phyloP scores from a whole-genome alignment of 2,888 invertebrate genomes.

The Thera britannica region DNA sequence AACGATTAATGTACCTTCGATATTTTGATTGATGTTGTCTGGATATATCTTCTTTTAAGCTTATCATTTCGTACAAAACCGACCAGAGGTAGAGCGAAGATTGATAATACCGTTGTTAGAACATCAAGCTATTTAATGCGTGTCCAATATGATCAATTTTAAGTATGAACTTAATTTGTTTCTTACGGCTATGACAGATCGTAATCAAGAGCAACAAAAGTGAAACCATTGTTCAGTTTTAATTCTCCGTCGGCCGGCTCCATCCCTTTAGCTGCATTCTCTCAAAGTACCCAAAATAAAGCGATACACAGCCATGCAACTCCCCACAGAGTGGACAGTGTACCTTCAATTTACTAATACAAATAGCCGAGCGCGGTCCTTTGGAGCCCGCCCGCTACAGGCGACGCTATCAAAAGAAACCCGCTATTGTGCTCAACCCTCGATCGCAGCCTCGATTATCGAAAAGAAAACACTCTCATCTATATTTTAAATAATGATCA shows the following conservation, averaged over 20 bases:
- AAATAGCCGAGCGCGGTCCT: constrained; percentile 71
- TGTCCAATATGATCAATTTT: background rate
- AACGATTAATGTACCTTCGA: constrained; percentile 11
- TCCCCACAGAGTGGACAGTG: constrained; percentile 67
- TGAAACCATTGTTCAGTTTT: constrained; percentile 4
- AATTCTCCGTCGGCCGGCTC: background rate
- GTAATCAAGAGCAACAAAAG: background rate
- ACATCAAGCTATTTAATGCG: background rate
- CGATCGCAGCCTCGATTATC: constrained; percentile 82
- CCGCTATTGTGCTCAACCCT: constrained; percentile 76
- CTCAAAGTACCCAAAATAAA: constrained; percentile 48
- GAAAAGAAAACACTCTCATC: constrained; percentile 84
- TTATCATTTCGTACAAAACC: background rate
- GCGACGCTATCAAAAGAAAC: constrained; percentile 73
- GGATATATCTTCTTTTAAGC: background rate
- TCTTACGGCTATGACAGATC: background rate
- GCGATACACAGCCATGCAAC: constrained; percentile 53
- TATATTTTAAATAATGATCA: constrained; percentile 85
- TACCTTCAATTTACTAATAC: constrained; percentile 82
- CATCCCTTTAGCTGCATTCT: constrained; percentile 7
- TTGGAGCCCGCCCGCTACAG: constrained; percentile 65
- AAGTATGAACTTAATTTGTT: background rate
- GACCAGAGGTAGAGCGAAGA: background rate
- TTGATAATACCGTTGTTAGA: background rate
- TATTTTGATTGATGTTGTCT: constrained; percentile 28